phyloP scores from a whole-genome alignment of 1,140 invertebrate species.

The Drosophila funebris region DNA sequence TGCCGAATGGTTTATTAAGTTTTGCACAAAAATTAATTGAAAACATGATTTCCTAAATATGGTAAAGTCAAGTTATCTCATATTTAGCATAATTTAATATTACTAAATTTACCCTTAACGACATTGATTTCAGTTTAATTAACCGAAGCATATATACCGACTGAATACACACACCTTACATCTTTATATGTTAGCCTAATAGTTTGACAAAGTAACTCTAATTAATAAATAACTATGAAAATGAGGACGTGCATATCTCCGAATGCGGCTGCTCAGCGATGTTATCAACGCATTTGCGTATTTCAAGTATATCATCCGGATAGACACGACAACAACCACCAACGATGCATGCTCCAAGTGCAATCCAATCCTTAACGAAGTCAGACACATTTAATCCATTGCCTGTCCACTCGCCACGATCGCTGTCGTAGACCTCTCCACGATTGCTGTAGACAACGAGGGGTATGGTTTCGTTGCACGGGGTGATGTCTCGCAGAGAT shows the following conservation, averaged over 20 bases:
- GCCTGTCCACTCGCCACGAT: slow-evolving; percentile 86
- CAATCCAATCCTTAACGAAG: slow-evolving; percentile 88
- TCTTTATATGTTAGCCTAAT: no score
- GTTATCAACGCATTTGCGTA: slow-evolving; percentile 83
- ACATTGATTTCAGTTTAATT: background rate
- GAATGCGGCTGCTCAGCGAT: slow-evolving; percentile 41
- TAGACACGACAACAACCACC: slow-evolving; percentile 92
- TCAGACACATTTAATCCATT: slow-evolving; percentile 84
- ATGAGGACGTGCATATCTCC: slow-evolving; percentile 10
- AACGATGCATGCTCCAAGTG: slow-evolving; percentile 88
- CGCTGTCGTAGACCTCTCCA: slow-evolving; percentile 86
- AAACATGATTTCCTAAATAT: no score
- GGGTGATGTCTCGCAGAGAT: slow-evolving; percentile 74
- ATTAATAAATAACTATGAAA: background rate
- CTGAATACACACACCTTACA: background rate
- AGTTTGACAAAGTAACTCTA: background rate
- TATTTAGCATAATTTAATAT: background rate
- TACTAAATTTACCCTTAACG: background rate
- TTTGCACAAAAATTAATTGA: no score
- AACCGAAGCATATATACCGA: background rate
- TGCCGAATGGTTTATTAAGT: no score
- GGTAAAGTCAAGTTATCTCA: no score
- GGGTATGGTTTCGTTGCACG: slow-evolving; percentile 66
- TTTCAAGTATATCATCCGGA: slow-evolving; percentile 86
- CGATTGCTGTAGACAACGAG: slow-evolving; percentile 90